Base-by-base conservation (phyloP, 2,797 vertebrate species). In the Periparus ater region DNA sequence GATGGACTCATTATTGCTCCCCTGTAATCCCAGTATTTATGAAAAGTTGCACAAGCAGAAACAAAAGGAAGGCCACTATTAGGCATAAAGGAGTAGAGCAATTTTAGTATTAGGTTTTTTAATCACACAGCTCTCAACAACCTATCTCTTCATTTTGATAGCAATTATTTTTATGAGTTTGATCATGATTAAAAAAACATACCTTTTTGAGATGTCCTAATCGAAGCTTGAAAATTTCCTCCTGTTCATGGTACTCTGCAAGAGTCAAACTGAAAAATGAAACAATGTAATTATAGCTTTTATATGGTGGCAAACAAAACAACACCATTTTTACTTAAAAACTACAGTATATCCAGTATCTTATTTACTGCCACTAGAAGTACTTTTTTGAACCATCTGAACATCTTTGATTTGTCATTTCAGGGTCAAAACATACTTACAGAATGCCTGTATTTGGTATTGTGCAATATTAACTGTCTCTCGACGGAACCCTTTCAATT, bases 151-250 rank as follows among this genome's bases (percentile, higher is more conserved):
- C 30, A 47, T 67, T 76, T 68, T 38, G 17, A 30, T 5, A 70
- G 15, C 26, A 67, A 17, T 53, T 20, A 22, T 23, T 90, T 60
- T 67, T 36, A 67, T 7, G 7, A 25, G 4, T 74, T 65, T 32
- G 13, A 9, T 30, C 7, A 23, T 6, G 6, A 44, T 25, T 11
- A 17, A 70, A 47, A 18, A 47, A 40, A 47, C 98, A 71, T 97
- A 99, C 99, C 99, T 99, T 99, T 98, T 99, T 99, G 91, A 99
- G 98, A 98, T 99, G 99, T 95, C 99, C 99, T 89, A 99, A 98
- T 96, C 99, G 98, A 96, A 99, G 98, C 96, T 99, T 99, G 98
- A 99, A 99, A 97, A 99, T 99, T 98, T 99, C 99, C 98, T 99
- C 99, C 97, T 99, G 99, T 97, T 99, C 99, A 12, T 99, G 99